Evolutionary conservation across 2,888 invertebrate genomes (phyloP), one percentile per base, ranked within the genome.

Genomic region (Acrocera orbiculus): DNA sequence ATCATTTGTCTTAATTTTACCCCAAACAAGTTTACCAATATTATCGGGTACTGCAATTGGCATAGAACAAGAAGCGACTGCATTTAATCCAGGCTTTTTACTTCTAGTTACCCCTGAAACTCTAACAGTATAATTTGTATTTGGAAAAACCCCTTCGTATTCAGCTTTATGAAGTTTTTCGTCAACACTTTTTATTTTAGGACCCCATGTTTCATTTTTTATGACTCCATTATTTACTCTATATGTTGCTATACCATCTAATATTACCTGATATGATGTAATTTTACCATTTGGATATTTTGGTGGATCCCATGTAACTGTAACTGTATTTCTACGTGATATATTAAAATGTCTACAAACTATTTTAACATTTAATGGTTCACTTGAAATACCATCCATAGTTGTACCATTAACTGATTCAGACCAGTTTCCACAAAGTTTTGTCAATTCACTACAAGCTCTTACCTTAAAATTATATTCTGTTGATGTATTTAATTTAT

Each of bases 121-220:
- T 0, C 67, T 67, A 17, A 83, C 76, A 10, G 79, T 79, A 55
- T 85, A 86, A 54, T 81, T 76, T 1, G 86, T 87, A 55, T 89
- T 86, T 4, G 86, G 73, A 34, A 76, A 73, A 20, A 83, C 67
- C 29, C 74, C 72, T 45, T 76, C 73, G 48, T 78, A 77, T 2
- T 48, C 38, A 1, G 55, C 52, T 35, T 51, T 56, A 32, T 65
- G 62, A 13, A 66, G 63, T 37, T 54, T 65, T 28, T 62, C 59
- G 39, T 66, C 65, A 7, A 74, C 67, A 34, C 67, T 67, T 39
- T 68, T 69, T 8, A 62, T 62, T 49, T 70, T 69, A 2, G 73
- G 70, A 2, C 67, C 69, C 62, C 67, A 69, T 3, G 65, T 67
- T 33, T 70, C 69, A 26, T 61, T 58, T 28, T 62, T 57, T 22